These are phyloP conservation scores for Aphrocallistes beatrix DNA, from an alignment of 37 sponge, comb jelly and placozoan genomes.

Conservation along the genomic window DNA sequence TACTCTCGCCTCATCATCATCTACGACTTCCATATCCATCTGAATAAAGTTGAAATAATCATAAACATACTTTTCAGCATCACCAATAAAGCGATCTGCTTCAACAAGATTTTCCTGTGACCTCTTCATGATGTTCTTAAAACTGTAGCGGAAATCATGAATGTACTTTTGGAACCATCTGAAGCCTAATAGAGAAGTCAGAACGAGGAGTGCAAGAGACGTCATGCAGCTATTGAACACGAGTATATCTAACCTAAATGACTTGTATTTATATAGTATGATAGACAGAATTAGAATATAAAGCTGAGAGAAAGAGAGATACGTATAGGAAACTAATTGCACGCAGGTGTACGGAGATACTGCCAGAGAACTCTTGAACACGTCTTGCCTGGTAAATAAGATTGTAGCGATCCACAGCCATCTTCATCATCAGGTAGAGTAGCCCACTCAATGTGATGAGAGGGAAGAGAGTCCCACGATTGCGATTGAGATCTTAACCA, in stretches of 20 bases:
- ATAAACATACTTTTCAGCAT: neutral
- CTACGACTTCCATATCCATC: neutral
- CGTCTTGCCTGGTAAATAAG: slow-evolving; percentile 2
- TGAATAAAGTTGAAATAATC: neutral
- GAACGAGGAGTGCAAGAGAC: neutral
- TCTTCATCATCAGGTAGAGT: neutral
- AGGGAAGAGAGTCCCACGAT: slow-evolving; percentile 7
- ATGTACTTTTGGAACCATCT: neutral
- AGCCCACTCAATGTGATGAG: neutral
- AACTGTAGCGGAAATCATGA: neutral
- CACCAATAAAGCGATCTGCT: neutral
- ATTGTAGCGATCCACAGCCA: slow-evolving; percentile 10
- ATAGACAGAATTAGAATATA: neutral
- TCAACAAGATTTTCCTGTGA: neutral
- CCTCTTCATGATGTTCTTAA: neutral
- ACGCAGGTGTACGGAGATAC: neutral
- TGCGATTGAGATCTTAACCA: neutral
- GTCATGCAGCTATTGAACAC: neutral
- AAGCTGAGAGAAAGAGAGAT: neutral
- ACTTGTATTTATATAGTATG: neutral
- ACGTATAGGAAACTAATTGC: neutral
- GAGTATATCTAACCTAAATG: neutral
- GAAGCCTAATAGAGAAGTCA: neutral
- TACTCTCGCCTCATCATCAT: neutral
- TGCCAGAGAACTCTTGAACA: neutral